Percentiles rank a stretch among this genome's conserved stretches.
phyloP scores from a whole-genome alignment of 2,888 invertebrate species.

The Phragmatobia fuliginosa region DNA sequence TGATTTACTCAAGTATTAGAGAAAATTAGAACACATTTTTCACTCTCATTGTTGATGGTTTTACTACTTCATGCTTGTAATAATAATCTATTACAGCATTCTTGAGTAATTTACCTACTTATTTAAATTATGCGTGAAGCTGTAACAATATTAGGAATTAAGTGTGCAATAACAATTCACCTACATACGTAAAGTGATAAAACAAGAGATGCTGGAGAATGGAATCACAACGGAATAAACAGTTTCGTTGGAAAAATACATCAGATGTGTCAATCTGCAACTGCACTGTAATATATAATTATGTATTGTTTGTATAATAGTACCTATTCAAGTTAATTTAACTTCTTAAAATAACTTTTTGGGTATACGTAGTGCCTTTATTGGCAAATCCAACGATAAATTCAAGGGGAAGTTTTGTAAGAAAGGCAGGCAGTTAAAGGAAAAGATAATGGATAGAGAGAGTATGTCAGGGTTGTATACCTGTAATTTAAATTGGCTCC shows the following conservation, averaged over 20 bases:
- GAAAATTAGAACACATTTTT: slow-evolving; percentile 10
- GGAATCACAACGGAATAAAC: slow-evolving; percentile 12
- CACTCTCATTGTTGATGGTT: slow-evolving; percentile 1
- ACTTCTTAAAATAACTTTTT: background rate
- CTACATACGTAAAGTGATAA: slow-evolving; percentile 41
- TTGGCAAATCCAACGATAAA: background rate
- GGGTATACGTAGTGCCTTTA: background rate
- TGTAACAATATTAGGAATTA: slow-evolving; percentile 40
- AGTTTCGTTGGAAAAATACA: slow-evolving; percentile 8
- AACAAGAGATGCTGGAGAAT: slow-evolving; percentile 37
- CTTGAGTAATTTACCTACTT: slow-evolving; percentile 40
- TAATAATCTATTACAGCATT: slow-evolving; percentile 34
- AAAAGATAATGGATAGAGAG: background rate
- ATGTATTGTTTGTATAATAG: background rate
- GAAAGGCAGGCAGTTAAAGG: background rate
- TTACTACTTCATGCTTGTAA: slow-evolving; percentile 17
- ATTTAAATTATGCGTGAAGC: slow-evolving; percentile 47
- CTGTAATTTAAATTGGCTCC: background rate
- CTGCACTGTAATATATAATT: background rate
- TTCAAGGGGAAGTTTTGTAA: background rate
- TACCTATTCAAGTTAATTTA: background rate
- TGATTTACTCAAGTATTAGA: background rate
- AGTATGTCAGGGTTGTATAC: background rate
- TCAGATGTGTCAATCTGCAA: background rate
- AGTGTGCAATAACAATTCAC: slow-evolving; percentile 52